Conservation (phyloP, 1,140 invertebrate species). For the roundworm (Caenorhabditis elegans) region DNA sequence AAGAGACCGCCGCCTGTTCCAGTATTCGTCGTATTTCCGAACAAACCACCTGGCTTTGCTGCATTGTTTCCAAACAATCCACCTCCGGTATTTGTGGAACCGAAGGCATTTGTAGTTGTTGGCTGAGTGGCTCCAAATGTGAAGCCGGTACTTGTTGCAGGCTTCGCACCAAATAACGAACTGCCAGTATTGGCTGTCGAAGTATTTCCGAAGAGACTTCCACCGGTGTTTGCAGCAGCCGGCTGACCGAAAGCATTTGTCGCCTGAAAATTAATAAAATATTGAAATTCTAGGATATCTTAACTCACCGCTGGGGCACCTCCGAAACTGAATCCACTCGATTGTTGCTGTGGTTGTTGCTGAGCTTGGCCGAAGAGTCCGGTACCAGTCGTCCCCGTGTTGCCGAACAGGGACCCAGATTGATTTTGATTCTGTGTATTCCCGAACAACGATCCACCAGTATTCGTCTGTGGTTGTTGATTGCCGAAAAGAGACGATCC, state of each 20-base stretch:
- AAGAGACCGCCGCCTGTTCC: conserved; percentile 33
- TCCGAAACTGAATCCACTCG: background rate
- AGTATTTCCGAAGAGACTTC: background rate
- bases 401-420: conserved; percentile 53
- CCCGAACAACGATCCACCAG: background rate
- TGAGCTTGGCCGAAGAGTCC: background rate
- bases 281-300: background rate
- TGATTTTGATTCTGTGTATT: background rate
- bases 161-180: background rate
- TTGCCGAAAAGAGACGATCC: background rate
- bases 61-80: conserved; percentile 32
- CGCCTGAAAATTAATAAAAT: background rate
- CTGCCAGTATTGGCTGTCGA: background rate
- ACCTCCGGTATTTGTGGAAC: background rate
- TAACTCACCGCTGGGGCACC: background rate
- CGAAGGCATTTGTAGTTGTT: background rate
- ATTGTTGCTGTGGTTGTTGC: background rate
- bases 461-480: background rate
- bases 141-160: background rate
- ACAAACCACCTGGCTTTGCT: conserved; percentile 32
- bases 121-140: background rate
- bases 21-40: background rate
- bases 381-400: conserved; percentile 32
- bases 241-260: conserved; percentile 27
- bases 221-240: conserved; percentile 2